Evolutionary conservation across 2,113 vertebrate genomes (phyloP), one percentile per base, ranked within the genome.

Genomic region (Ariopsis seemanni): DNA sequence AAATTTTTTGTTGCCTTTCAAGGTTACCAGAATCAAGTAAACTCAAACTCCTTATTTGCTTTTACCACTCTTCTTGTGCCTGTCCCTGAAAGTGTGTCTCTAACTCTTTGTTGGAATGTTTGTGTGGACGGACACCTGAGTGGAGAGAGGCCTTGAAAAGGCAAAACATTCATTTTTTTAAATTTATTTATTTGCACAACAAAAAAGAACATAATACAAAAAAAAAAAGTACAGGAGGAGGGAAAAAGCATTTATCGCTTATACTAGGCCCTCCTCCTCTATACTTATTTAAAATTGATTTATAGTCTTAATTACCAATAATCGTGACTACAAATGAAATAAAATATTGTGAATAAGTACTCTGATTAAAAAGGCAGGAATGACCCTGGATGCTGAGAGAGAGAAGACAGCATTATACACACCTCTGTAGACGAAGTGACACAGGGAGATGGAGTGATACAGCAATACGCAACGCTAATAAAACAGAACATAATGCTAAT

Each of bases 141-240:
- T 78, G 72, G 42, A 71, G 15, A 79, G 50, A 63, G 82, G 71
- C 87, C 87, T 90, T 90, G 82, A 89, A 82, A 81, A 67, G 53
- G 57, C 17, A 78, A 71, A 27, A 60, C 65, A 63, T 34, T 34
- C 2, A 34, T 34, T 34, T 34, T 2, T 34, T 34, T 34, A 30
- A 30, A 34, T 34, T 34, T 34, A 34, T 34, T 34, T 34, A 34
- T 34, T 34, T 34, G 34, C 34, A 34, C 34, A 34, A 2, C 34
- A 34, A 34, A 34, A 34, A 34, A 34, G 34, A 34, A 34, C 34
- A 34, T 34, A 34, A 34, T 34, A 34, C 34, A 34, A 34, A 34
- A 34, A 34, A 34, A 34, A 34, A 1, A 34, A 34, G 34, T 34
- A 2, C 34, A 34, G 34, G 34, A 34, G 34, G 34, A 34, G 34